Conservation (phyloP, 2,797 vertebrate species). For the Gymnocypris eckloni region DNA sequence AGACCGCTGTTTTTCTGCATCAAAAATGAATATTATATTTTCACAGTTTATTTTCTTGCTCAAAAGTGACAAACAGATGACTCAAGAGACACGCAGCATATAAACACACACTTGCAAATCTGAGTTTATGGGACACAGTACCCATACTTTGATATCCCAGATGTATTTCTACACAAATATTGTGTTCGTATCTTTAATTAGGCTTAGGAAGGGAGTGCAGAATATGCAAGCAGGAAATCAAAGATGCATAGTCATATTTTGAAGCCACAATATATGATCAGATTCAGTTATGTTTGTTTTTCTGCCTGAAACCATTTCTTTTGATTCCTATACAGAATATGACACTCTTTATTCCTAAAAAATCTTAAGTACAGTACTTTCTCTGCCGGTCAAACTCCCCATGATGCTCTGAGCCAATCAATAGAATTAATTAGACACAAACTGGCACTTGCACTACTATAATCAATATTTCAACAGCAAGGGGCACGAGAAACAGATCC, state of each 20-base stretch:
- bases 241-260: slow-evolving; percentile 37
- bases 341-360: slow-evolving; percentile 8
- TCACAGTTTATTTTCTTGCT: slow-evolving; percentile 42
- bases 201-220: slow-evolving; percentile 33
- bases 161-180: slow-evolving; percentile 54
- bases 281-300: background rate
- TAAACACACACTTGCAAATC: slow-evolving; percentile 11
- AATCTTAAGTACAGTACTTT: slow-evolving; percentile 31
- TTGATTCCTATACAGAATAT: slow-evolving; percentile 10
- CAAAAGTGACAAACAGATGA: slow-evolving; percentile 43
- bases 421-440: slow-evolving; percentile 77
- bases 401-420: slow-evolving; percentile 63
- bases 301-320: slow-evolving; percentile 1
- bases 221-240: slow-evolving; percentile 30
- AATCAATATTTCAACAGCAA: slow-evolving; percentile 73
- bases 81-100: slow-evolving; percentile 5
- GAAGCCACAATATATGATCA: slow-evolving; percentile 19
- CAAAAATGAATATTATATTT: slow-evolving; percentile 7
- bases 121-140: slow-evolving; percentile 32
- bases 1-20: background rate
- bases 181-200: slow-evolving; percentile 57
- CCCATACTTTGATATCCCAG: slow-evolving; percentile 53
- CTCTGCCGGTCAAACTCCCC: slow-evolving; percentile 6
- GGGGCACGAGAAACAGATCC: slow-evolving; percentile 69
- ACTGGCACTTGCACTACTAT: slow-evolving; percentile 70